Percentiles rank a stretch among this genome's conserved stretches.
Conservation (phyloP, 2,888 invertebrate genomes). For the Sympetrum striolatum region DNA sequence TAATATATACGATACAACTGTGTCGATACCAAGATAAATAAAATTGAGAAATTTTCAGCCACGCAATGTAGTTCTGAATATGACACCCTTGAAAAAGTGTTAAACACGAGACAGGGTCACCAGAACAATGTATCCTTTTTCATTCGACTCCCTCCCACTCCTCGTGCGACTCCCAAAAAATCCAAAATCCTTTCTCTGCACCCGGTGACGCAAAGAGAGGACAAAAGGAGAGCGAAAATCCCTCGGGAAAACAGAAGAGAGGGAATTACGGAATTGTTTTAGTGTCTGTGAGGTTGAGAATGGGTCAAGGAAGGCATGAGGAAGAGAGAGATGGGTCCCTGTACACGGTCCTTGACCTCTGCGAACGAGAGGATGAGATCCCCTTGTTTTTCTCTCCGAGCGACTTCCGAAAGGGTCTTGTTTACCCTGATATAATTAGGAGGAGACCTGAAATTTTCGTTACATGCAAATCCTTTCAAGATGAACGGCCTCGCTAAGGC, state of each 20-base stretch:
- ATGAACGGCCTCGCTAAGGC: not conserved
- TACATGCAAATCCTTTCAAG: not conserved
- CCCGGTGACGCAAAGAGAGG: too few species aligned
- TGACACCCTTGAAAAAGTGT: too few species aligned
- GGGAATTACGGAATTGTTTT: not conserved
- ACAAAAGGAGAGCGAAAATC: too few species aligned
- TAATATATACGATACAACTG: too few species aligned
- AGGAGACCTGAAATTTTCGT: not conserved
- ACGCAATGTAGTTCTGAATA: too few species aligned
- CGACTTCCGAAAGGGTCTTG: not conserved
- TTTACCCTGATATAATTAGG: not conserved
- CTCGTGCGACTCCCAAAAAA: too few species aligned
- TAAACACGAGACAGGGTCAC: too few species aligned
- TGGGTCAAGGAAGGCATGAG: not conserved
- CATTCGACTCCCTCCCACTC: too few species aligned
- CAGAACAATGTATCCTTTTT: too few species aligned
- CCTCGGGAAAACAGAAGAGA: not conserved
- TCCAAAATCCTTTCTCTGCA: too few species aligned
- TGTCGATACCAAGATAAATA: too few species aligned
- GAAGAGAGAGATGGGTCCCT: not conserved
- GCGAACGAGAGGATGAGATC: not conserved
- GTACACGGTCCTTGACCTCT: conserved; percentile 1
- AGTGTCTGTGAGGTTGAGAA: not conserved
- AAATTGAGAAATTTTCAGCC: too few species aligned
- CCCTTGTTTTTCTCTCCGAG: not conserved